These are phyloP conservation scores for Capitulum mitella DNA, from an alignment of 2,888 invertebrate species.

Conservation along the genomic window DNA sequence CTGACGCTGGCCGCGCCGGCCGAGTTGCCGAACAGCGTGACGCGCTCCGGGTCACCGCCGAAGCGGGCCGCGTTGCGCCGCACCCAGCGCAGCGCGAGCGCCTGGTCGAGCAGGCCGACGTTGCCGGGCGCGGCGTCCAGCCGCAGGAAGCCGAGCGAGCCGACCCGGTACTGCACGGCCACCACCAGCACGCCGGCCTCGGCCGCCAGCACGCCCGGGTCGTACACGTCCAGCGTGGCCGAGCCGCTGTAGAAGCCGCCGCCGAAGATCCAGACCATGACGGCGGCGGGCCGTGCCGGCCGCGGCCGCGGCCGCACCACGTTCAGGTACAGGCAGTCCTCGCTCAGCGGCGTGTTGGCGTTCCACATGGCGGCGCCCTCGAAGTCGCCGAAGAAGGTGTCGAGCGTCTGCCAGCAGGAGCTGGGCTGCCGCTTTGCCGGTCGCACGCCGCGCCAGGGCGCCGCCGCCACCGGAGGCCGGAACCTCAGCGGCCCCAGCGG, in stretches of 20 bases:
- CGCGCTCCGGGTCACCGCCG: conserved; percentile 27
- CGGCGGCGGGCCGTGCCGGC: conserved; percentile 50
- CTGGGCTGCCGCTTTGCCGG: conserved; percentile 78
- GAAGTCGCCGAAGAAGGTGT: conserved; percentile 83
- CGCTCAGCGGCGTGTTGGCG: conserved; percentile 81
- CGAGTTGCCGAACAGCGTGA: conserved; percentile 29
- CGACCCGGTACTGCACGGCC: conserved; percentile 35
- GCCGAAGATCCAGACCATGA: conserved; percentile 39
- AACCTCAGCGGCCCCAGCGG: conserved; percentile 57
- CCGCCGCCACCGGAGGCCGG: neutral
- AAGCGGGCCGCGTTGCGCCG: conserved; percentile 22
- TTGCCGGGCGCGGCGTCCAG: conserved; percentile 28
- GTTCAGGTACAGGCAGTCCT: conserved; percentile 92
- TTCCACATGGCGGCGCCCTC: conserved; percentile 72
- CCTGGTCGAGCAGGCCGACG: conserved; percentile 27
- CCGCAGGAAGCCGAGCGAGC: conserved; percentile 31
- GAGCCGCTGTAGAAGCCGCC: conserved; percentile 35
- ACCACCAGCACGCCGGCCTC: conserved; percentile 46
- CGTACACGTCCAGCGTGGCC: conserved; percentile 32
- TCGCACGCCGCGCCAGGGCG: conserved; percentile 49
- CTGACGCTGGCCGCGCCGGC: conserved; percentile 26
- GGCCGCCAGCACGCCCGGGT: conserved; percentile 29
- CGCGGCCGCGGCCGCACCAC: conserved; percentile 70
- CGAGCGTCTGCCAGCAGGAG: conserved; percentile 82
- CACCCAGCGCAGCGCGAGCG: conserved; percentile 27